Conservation (phyloP, 2,888 invertebrate species). For the Oscheius sp. region DNA sequence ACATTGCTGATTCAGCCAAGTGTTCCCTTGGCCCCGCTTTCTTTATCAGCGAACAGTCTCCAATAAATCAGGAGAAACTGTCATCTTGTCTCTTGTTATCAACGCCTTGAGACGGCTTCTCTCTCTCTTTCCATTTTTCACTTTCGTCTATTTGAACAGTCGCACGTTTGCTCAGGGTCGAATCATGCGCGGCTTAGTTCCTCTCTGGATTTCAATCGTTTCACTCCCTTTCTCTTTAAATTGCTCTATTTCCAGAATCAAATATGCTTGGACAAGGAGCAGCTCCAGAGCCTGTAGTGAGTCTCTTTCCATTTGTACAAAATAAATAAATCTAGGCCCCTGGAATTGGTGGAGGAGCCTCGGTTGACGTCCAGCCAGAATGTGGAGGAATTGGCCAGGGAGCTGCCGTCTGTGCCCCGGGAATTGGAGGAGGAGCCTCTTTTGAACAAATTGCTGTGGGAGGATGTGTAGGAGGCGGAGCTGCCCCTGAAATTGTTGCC, state of each 20-base stretch:
- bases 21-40: neutral
- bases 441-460: neutral
- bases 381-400: constrained; percentile 15
- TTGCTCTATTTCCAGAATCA: neutral
- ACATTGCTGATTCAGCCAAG: neutral
- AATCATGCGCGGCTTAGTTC: constrained; percentile 7
- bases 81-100: constrained; percentile 12
- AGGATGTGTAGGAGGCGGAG: neutral
- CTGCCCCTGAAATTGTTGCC: neutral
- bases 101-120: neutral
- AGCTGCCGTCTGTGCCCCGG: constrained; percentile 6
- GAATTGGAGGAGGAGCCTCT: constrained; percentile 5
- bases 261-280: constrained; percentile 16
- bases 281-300: constrained; percentile 7
- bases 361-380: neutral
- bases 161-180: constrained; percentile 21
- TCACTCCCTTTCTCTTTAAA: neutral
- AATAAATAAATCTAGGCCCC: neutral
- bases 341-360: constrained; percentile 13
- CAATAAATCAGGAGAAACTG: constrained; percentile 10
- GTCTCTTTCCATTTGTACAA: neutral
- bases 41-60: neutral
- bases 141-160: constrained; percentile 9
- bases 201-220: neutral
- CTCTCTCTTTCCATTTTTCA: neutral